Evolutionary conservation across 2,888 invertebrate species (phyloP).

Genomic region (Epirrhoe tristata): DNA sequence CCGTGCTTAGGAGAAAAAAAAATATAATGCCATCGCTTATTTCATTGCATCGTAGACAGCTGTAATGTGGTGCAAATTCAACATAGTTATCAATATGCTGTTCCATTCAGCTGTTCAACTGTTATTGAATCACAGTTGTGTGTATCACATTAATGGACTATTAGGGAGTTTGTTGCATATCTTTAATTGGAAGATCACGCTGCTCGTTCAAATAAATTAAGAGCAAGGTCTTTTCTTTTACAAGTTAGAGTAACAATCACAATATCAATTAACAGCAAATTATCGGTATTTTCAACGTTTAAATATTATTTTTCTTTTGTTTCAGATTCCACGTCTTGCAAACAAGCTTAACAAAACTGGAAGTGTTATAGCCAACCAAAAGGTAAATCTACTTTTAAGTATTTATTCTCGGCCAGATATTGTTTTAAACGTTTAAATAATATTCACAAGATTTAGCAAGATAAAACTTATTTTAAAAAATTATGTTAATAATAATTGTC

Average conservation of each 20-base stretch:
- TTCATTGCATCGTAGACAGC: conserved; percentile 30
- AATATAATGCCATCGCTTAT: conserved; percentile 24
- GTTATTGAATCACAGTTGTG: conserved; percentile 17
- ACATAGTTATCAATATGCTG: conserved; percentile 18
- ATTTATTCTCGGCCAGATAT: no score
- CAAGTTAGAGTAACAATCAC: conserved; percentile 24
- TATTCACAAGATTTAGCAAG: no score
- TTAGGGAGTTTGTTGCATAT: conserved; percentile 35
- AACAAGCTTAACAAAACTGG: conserved; percentile 50
- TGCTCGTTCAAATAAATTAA: conserved; percentile 41
- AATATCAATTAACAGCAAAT: conserved; percentile 1
- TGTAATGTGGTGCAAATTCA: conserved; percentile 24
- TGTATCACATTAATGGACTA: conserved; percentile 2
- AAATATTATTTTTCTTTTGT: conserved; percentile 44
- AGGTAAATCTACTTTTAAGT: conserved; percentile 41
- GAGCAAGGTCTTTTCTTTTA: conserved; percentile 44
- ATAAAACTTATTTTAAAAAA: no score
- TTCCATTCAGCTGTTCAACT: not conserved
- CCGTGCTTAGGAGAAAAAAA: conserved; percentile 32
- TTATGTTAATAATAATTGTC: conserved; percentile 30
- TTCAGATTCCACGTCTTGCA: conserved; percentile 52
- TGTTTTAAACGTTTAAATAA: no score
- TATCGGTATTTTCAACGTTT: conserved; percentile 1
- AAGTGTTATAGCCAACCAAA: conserved; percentile 51
- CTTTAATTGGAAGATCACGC: conserved; percentile 42